These are phyloP conservation scores for Indicator indicator DNA, from an alignment of 2,113 vertebrate genomes.

Conservation along the genomic window DNA sequence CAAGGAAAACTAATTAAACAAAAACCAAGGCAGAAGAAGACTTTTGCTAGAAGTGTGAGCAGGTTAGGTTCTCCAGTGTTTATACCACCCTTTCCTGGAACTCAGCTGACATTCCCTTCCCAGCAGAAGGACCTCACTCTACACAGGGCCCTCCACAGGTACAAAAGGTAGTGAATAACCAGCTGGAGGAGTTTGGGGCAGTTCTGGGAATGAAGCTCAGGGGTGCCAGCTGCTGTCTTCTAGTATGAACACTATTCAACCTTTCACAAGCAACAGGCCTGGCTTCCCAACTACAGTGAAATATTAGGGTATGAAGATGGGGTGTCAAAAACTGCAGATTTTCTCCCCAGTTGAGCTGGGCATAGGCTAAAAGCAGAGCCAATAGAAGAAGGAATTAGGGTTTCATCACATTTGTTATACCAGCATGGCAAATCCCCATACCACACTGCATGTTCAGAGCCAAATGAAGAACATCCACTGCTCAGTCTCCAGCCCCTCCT, in stretches of 20 bases:
- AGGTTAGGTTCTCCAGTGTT: background rate
- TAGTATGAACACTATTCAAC: background rate
- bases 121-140: background rate
- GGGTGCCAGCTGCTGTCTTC: background rate
- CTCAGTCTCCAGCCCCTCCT: background rate
- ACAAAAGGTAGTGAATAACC: background rate
- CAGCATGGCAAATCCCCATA: background rate
- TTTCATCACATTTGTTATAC: background rate
- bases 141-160: background rate
- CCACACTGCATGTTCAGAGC: accelerated
- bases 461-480: background rate
- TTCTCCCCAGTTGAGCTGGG: background rate
- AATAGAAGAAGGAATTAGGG: background rate
- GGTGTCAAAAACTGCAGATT: background rate
- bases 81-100: background rate
- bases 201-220: background rate
- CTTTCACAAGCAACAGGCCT: background rate
- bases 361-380: background rate
- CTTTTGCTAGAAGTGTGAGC: background rate
- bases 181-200: background rate
- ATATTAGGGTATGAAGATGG: background rate
- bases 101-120: background rate
- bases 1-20: background rate
- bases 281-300: background rate
- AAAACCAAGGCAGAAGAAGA: background rate